Conservation (phyloP, 2,797 vertebrate genomes). For the Aplochiton taeniatus region DNA sequence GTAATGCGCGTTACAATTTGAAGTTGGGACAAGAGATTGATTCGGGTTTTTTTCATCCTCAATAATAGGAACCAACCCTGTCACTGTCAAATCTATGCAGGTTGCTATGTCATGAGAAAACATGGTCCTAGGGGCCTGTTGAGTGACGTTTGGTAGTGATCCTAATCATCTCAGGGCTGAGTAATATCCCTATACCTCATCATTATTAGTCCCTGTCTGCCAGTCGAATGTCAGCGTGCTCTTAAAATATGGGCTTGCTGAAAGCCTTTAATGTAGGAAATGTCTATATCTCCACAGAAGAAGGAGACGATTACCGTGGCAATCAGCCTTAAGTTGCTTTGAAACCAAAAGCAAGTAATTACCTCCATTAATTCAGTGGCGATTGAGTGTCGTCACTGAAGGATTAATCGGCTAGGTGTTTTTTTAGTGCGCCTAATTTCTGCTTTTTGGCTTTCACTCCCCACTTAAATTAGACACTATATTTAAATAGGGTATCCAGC, state of each 20-base stretch:
- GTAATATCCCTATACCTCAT: slow-evolving; percentile 46
- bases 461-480: no score
- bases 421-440: no score
- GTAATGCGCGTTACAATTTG: no score
- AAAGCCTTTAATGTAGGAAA: slow-evolving; percentile 56
- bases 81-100: no score
- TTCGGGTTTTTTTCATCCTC: no score
- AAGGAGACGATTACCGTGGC: slow-evolving; percentile 36
- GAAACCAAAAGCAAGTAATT: slow-evolving; percentile 62
- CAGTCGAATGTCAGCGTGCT: slow-evolving; percentile 45
- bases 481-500: no score
- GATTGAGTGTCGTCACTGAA: slow-evolving; percentile 35
- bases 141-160: slow-evolving; percentile 49
- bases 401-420: slow-evolving; percentile 26
- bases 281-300: slow-evolving; percentile 32
- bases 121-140: slow-evolving; percentile 38
- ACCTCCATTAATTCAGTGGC: slow-evolving; percentile 38
- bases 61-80: no score
- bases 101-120: no score
- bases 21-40: no score
- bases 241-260: slow-evolving; percentile 51
- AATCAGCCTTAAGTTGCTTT: slow-evolving; percentile 33
- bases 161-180: slow-evolving; percentile 41
- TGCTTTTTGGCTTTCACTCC: no score
- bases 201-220: slow-evolving; percentile 37